Conservation (phyloP, 2,113 vertebrate species). For the Pseudolaguvia tuberculata region DNA sequence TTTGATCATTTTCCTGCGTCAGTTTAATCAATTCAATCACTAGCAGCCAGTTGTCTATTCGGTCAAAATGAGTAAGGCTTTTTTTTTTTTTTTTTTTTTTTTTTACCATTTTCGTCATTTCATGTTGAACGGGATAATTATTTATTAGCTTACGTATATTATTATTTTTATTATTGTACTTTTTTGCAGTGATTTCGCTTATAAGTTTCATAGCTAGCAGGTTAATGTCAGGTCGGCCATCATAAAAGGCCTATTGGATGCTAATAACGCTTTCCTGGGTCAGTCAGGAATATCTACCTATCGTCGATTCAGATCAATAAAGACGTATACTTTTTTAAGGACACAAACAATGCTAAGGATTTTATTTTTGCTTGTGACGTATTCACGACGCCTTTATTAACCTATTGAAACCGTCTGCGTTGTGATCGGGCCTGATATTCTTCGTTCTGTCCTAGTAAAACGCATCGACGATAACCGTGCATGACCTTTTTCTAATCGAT, state of each 20-base stretch:
- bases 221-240: not conserved
- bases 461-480: not conserved
- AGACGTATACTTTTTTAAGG: too few species aligned
- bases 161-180: too few species aligned
- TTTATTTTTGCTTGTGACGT: not conserved
- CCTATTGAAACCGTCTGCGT: not conserved
- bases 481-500: not conserved
- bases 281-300: constrained; percentile 7
- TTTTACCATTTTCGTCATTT: too few species aligned
- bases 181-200: not conserved
- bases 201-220: constrained; percentile 14
- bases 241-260: not conserved
- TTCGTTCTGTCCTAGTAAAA: not conserved
- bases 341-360: too few species aligned
- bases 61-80: not conserved
- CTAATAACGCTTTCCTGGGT: constrained; percentile 8
- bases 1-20: not conserved
- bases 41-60: not conserved
- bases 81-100: too few species aligned
- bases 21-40: not conserved
- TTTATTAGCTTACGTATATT: too few species aligned
- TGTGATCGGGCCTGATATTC: not conserved
- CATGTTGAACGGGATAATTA: too few species aligned
- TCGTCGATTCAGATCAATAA: not conserved
- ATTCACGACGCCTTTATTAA: not conserved